Evolutionary conservation across 2,113 vertebrate species (phyloP), one percentile per base, ranked within the genome.

Genomic region (Petroica traversi): DNA sequence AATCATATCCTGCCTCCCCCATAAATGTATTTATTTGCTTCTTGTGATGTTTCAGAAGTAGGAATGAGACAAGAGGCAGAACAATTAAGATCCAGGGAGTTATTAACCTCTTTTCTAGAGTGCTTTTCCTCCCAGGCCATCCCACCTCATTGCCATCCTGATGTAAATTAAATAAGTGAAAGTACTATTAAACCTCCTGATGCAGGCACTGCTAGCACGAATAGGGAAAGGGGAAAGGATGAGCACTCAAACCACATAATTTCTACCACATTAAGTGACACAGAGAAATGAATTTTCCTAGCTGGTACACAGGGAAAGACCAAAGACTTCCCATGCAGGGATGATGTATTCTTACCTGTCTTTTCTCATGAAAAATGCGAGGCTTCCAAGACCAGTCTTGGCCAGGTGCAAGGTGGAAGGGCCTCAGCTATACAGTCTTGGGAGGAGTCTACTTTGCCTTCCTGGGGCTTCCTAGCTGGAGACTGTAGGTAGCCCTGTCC

Each of bases 121-220:
- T 43, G 69, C 51, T 88, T 96, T 62, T 67, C 20, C 59, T 93
- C 23, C 38, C 57, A 36, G 71, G 71, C 58, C 67, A 84, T 57
- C 34, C 40, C 2, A 6, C 28, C 67, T 78, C 0, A 0, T 33
- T 88, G 68, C 61, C 66, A 61, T 68, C 48, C 76, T 55, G n/a
- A 59, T 61, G 84, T 34, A 93, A 96, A 96, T 96, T 90, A 90
- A 84, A 85, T 93, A 92, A 92, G 40, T 17, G 55, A 48, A 77
- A 92, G 36, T 43, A 49, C 71, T 77, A 51, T 83, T 93, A 95
- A 77, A 45, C 57, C 59, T 86, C 82, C 79, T 54, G 83, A 92
- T 72, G 29, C 75, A 95, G 67, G 41, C 71, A 41, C 41, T 79
- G 79, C 29, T 38, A 75, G 58, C 41, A 73, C 67, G 19, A 66